Conservation (phyloP, 2,888 invertebrate genomes). For the Eueremaeus valkanovi region DNA sequence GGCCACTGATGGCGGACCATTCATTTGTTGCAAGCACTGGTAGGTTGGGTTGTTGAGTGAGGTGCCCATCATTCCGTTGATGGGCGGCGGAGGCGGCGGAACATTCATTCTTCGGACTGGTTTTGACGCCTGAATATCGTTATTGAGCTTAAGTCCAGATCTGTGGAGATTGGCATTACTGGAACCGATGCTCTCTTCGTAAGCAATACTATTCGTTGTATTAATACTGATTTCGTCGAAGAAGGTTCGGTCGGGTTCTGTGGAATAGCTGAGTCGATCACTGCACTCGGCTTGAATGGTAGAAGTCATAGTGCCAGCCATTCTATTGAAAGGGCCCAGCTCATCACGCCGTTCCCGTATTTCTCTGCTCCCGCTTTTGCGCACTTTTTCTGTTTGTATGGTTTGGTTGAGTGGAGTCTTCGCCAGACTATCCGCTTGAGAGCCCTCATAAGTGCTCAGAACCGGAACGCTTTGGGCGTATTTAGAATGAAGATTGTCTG, state of each 20-base stretch:
- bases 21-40: slow-evolving; percentile 28
- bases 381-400: slow-evolving; percentile 4
- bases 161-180: slow-evolving; percentile 37
- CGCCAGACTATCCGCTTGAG: neutral
- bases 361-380: slow-evolving; percentile 43
- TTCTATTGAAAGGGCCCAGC: slow-evolving; percentile 45
- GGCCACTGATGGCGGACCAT: slow-evolving; percentile 45
- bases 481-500: slow-evolving; percentile 20
- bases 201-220: slow-evolving; percentile 42
- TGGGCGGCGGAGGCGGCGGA: slow-evolving; percentile 47
- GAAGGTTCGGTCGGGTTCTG: slow-evolving; percentile 38
- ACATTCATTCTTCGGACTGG: slow-evolving; percentile 30
- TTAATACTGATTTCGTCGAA: slow-evolving; percentile 35
- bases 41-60: neutral
- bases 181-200: slow-evolving; percentile 45
- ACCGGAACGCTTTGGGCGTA: slow-evolving; percentile 28
- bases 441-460: neutral
- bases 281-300: slow-evolving; percentile 37
- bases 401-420: too few relatives aligned
- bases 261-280: slow-evolving; percentile 42
- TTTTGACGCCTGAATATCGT: slow-evolving; percentile 8
- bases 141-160: neutral
- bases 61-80: neutral
- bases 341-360: slow-evolving; percentile 47
- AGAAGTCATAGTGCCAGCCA: slow-evolving; percentile 26